phyloP scores from a whole-genome alignment of 2,888 invertebrate species.

The Himalopsyche tibetana region DNA sequence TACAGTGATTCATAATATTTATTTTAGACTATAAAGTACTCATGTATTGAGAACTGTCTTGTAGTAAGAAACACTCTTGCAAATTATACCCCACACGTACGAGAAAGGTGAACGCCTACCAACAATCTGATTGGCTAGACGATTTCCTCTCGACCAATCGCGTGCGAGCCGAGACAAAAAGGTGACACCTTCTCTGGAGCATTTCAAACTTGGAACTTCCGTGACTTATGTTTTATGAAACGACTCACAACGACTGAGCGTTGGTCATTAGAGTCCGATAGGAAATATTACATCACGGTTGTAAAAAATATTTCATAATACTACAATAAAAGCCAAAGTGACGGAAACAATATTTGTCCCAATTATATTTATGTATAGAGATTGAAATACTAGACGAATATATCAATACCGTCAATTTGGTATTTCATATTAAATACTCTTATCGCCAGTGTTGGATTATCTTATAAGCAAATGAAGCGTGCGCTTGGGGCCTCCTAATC shows the following conservation, averaged over 20 bases:
- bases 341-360: too few species aligned
- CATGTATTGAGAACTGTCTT: constrained; percentile 9
- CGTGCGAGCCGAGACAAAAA: constrained; percentile 43
- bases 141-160: constrained; percentile 63
- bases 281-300: background rate
- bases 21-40: background rate
- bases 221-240: constrained; percentile 41
- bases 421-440: too few species aligned
- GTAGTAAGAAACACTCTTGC: constrained; percentile 26
- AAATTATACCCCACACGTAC: constrained; percentile 46
- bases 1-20: too few species aligned
- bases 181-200: constrained; percentile 56
- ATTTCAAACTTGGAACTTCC: constrained; percentile 43
- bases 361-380: too few species aligned
- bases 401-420: too few species aligned
- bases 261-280: background rate
- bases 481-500: too few species aligned
- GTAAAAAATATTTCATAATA: too few species aligned
- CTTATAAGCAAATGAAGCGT: too few species aligned
- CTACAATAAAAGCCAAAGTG: too few species aligned
- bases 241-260: constrained; percentile 31
- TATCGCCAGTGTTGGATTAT: too few species aligned
- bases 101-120: constrained; percentile 58
- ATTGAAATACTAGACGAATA: too few species aligned
- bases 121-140: constrained; percentile 58